Conservation (phyloP, 2,888 invertebrate species). For the Protophormia terraenovae region DNA sequence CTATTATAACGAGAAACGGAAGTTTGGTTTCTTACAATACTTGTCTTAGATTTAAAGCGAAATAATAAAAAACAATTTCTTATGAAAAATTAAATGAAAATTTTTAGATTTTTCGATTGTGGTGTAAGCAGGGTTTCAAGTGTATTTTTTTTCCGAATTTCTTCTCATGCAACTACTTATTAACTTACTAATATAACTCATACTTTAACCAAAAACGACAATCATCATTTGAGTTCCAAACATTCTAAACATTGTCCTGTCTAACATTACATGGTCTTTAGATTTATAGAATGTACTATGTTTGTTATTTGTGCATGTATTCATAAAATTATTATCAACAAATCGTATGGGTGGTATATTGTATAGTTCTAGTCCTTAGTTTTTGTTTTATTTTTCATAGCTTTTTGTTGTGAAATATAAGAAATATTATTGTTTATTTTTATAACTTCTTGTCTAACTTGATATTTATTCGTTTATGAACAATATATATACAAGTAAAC, state of each 20-base stretch:
- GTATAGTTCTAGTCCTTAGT: neutral
- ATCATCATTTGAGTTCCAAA: neutral
- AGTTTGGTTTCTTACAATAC: too few species aligned
- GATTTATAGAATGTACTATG: neutral
- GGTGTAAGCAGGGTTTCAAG: neutral
- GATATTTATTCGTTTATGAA: slow-evolving; percentile 62
- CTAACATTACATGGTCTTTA: slow-evolving; percentile 1
- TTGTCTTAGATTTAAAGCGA: too few species aligned
- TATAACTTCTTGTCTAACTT: slow-evolving; percentile 36
- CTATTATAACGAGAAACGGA: too few species aligned
- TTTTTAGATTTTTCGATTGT: too few species aligned
- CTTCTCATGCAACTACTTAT: neutral
- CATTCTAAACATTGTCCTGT: neutral
- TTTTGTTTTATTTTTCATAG: neutral
- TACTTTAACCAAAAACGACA: neutral
- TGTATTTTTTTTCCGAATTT: neutral
- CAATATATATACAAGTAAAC: slow-evolving; percentile 55
- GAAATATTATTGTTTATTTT: slow-evolving; percentile 47
- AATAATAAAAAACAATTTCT: too few species aligned
- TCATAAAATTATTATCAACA: slow-evolving; percentile 14
- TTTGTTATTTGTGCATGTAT: neutral
- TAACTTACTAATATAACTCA: neutral
- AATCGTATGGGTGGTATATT: neutral
- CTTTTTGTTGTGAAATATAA: slow-evolving; percentile 17
- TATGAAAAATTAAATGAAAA: too few species aligned